A percentile compares a stretch with the other conserved stretches of the same genome.
Conservation (phyloP, 2,888 invertebrate species). For the Thereva nobilitata region DNA sequence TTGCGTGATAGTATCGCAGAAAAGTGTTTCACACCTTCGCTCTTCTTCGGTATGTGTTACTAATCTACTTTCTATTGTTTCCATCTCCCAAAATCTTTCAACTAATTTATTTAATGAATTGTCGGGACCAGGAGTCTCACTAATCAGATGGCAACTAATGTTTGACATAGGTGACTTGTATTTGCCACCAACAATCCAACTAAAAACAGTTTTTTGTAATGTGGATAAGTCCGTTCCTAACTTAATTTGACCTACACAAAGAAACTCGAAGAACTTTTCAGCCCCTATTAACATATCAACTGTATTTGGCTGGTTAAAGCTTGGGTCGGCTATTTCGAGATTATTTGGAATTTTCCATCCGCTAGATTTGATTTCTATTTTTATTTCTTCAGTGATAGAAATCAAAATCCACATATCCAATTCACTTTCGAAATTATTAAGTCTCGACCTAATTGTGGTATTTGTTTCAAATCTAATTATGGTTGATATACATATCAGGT, state of each 20-base stretch:
- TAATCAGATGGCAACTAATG: too few species aligned
- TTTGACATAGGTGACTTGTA: too few species aligned
- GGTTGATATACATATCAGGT: too few species aligned
- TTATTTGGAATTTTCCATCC: constrained; percentile 9
- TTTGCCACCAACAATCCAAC: constrained; percentile 11
- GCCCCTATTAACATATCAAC: constrained; percentile 14
- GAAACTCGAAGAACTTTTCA: constrained; percentile 9
- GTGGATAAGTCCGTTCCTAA: constrained; percentile 1
- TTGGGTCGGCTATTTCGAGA: constrained; percentile 5
- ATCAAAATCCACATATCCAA: too few species aligned
- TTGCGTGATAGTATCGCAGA: not conserved
- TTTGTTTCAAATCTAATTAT: too few species aligned
- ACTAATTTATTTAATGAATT: too few species aligned
- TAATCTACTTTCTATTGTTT: not conserved
- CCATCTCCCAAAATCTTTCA: constrained; percentile 37
- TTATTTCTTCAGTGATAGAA: too few species aligned
- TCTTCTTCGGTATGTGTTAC: constrained; percentile 16
- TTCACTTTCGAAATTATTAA: too few species aligned
- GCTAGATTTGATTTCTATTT: too few species aligned
- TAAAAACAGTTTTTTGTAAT: constrained; percentile 15
- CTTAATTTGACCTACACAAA: not conserved
- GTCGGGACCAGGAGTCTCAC: too few species aligned
- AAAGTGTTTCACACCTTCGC: constrained; percentile 23
- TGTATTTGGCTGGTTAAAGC: not conserved
- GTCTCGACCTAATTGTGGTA: too few species aligned